A percentile compares a stretch with the other conserved stretches of the same genome.
These are phyloP conservation scores for Dione vanillae DNA, from an alignment of 2,888 invertebrate species.

Conservation along the genomic window DNA sequence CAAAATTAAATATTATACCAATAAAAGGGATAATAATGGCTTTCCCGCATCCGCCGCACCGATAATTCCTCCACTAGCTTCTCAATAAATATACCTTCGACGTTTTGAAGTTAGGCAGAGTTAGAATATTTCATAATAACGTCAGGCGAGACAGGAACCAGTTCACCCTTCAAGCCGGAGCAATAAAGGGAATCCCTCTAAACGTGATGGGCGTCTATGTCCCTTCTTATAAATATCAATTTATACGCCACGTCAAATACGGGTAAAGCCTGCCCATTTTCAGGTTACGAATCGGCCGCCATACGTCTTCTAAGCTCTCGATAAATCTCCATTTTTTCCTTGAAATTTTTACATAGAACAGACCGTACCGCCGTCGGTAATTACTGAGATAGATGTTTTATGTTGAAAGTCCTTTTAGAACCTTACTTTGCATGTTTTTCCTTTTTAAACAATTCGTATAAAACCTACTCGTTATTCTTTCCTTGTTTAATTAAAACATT, in stretches of 20 bases:
- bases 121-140: constrained; percentile 82
- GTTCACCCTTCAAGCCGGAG: constrained; percentile 69
- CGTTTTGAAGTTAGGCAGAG: constrained; percentile 75
- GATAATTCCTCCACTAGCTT: constrained; percentile 76
- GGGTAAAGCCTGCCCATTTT: constrained; percentile 75
- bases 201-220: constrained; percentile 72
- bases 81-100: constrained; percentile 82
- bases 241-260: constrained; percentile 81
- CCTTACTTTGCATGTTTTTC: constrained; percentile 42
- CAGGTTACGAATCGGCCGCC: constrained; percentile 72
- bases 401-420: constrained; percentile 40
- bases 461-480: constrained; percentile 25
- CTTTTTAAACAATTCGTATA: constrained; percentile 34
- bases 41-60: constrained; percentile 73
- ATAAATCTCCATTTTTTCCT: constrained; percentile 66
- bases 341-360: constrained; percentile 54
- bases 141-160: constrained; percentile 77
- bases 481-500: constrained; percentile 37
- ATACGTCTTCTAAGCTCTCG: constrained; percentile 63
- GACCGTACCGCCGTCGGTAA: constrained; percentile 43
- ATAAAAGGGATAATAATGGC: constrained; percentile 83
- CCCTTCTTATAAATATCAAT: constrained; percentile 84
- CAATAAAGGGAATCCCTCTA: constrained; percentile 84
- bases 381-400: constrained; percentile 45
- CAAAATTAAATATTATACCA: constrained; percentile 84